Conservation (phyloP, 2,888 invertebrate genomes). For the Andricus curvator region DNA sequence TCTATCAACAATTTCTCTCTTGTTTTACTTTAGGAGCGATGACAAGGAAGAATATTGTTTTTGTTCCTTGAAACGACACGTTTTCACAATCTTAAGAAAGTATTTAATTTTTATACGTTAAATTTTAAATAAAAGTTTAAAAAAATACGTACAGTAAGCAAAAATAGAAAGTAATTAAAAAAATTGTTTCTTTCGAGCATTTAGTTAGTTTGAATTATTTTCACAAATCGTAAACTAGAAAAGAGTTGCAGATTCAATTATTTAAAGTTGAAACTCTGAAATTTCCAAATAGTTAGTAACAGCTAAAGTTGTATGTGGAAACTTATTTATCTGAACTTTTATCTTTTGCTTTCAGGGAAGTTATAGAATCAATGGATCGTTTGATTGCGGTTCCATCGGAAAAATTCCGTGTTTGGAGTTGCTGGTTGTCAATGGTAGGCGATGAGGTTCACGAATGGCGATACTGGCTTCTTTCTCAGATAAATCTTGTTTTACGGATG, state of each 20-base stretch:
- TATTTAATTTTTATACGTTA: background rate
- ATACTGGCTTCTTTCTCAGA: conserved; percentile 65
- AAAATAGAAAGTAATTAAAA: background rate
- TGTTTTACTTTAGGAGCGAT: background rate
- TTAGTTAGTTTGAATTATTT: background rate
- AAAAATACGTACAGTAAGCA: too few relatives aligned
- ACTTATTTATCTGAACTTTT: background rate
- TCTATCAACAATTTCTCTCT: background rate
- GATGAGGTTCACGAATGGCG: conserved; percentile 67
- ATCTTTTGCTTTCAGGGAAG: conserved; percentile 49
- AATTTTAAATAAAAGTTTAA: background rate
- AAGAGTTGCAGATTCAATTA: too few relatives aligned
- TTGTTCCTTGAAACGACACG: background rate
- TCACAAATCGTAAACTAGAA: too few relatives aligned
- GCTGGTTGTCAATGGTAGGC: conserved; percentile 67
- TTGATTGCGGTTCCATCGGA: conserved; percentile 65
- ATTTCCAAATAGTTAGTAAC: too few relatives aligned
- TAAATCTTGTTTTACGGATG: conserved; percentile 62
- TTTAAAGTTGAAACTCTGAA: too few relatives aligned
- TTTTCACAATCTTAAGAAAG: background rate
- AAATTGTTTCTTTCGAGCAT: background rate
- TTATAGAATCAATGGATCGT: conserved; percentile 53
- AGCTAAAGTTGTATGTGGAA: background rate
- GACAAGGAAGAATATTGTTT: background rate
- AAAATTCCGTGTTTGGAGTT: conserved; percentile 67